Base-by-base conservation (phyloP, 2,888 invertebrate genomes). In the Ormyrus labotus region DNA sequence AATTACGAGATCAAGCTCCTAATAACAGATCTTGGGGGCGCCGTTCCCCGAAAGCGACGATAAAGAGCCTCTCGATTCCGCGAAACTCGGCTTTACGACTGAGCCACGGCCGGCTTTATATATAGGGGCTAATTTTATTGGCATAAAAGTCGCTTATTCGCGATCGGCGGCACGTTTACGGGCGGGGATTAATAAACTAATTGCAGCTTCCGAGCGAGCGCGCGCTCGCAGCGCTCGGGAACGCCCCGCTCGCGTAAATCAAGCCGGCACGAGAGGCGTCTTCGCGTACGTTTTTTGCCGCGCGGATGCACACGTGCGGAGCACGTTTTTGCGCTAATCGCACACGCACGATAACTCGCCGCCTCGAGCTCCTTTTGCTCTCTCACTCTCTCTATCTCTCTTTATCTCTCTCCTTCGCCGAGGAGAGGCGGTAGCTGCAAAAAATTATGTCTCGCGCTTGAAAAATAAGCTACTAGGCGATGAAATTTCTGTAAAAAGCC, bases 231-330 rank as follows among this genome's bases (percentile, higher is more conserved):
- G 13, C 68, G 47, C 68, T 10, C 19, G 83, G 81, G 83, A 80
- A 88, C 89, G 89, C 89, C 90, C 87, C 86, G 83, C 85, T 85
- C 87, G 85, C 88, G 88, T 89, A 88, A 89, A 90, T 90, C 90
- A 90, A 89, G 13, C 13, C 34, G 50, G 69, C 48, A 55, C 13
- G 13, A 8, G 47, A 57, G 34, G 53, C 65, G 71, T 34, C 34
- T 34, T 34, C 78, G 34, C 69, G 72, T 72, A 58, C 76, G 34
- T 77, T 73, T 70, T 75, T 69, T 60, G 71, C 74, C 55, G 57
- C 69, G 50, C 63, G 69, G 60, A 47, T 47, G 64, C 72, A 63
- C 81, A 76, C 75, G 78, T 79, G 81, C 68, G 75, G 50, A 19
- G 78, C 81, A 78, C 78, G 79, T 79, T 82, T 82, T 82, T 82